These are phyloP conservation scores for Mystacornis crossleyi DNA, from an alignment of 2,113 vertebrate genomes.

Conservation along the genomic window DNA sequence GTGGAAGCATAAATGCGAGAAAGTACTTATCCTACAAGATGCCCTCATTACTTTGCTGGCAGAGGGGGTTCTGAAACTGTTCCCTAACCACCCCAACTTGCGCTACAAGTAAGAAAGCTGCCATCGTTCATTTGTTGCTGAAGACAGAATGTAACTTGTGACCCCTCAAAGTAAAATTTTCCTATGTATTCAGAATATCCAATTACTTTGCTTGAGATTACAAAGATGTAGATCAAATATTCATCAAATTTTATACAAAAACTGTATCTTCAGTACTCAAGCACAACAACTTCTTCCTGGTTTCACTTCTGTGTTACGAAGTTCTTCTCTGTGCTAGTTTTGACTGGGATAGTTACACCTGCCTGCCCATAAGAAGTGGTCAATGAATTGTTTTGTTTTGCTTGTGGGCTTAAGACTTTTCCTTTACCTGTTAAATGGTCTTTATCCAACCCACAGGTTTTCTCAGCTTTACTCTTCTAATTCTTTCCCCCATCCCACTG, in stretches of 20 bases:
- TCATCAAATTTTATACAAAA: conserved; percentile 8
- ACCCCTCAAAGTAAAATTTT: background rate
- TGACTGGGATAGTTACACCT: background rate
- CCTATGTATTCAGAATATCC: background rate
- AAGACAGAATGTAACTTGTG: background rate
- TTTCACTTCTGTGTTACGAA: background rate
- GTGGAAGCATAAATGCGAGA: background rate
- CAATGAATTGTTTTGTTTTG: background rate
- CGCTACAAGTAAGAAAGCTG: background rate
- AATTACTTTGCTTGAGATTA: background rate
- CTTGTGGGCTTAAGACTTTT: background rate
- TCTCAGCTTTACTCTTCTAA: background rate
- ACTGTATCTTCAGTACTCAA: background rate
- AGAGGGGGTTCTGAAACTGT: background rate
- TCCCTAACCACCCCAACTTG: background rate
- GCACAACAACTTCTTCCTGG: background rate
- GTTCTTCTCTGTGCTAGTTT: background rate
- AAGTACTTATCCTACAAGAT: background rate
- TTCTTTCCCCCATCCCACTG: background rate
- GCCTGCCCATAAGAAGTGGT: background rate
- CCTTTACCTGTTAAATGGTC: background rate
- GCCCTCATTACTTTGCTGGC: background rate
- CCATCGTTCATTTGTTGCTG: background rate
- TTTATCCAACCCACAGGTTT: background rate
- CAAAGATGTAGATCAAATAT: background rate